Evolutionary conservation across 2,888 invertebrate genomes (phyloP), one percentile per base, ranked within the genome.

Genomic region (Slavum lentiscoides): DNA sequence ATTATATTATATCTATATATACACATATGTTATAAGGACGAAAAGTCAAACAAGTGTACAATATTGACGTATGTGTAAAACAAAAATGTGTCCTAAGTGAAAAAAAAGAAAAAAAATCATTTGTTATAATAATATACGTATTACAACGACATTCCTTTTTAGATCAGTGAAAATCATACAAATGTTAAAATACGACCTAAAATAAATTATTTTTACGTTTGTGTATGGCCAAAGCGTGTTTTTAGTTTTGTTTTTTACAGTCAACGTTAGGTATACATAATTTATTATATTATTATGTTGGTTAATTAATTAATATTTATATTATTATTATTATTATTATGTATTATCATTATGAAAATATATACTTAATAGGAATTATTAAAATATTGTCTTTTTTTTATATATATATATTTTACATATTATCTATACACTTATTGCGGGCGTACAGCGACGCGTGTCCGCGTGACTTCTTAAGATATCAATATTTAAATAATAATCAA

Each of bases 331-430:
- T 72, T 80, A 80, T 77, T 62, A 77, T 77, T 80, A 80, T 80
- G 80, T 80, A 80, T 80, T 70, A 80, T 80, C 80, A 80, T 70
- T 80, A 80, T 64, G 77, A 72, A 80, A 80, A 80, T 80, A 80
- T 80, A 80, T 70, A 80, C 37, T 70, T 55, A 70, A 80, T 80
- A 80, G 80, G 70, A 64, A 80, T 80, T 80, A 80, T 80, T 72
- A 64, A 70, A 61, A 74, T n/a, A 55, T 69, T 30, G 17, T 15
- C 39, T 58, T 59, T 19, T 67, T 53, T 37, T 77, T 6, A 4
- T 7, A 1, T 43, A 4, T 7, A 3, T 49, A 1, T 77, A 30
- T 69, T 15, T 68, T 3, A 23, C 23, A 23, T 49, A 2, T 13
- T 49, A 49, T 21, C 49, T 30, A 49, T n/a, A 43, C 21, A 13